Percentiles rank a stretch among this genome's conserved stretches.
Conservation (phyloP, 2,888 invertebrate species). For the Strigamia maritima region DNA sequence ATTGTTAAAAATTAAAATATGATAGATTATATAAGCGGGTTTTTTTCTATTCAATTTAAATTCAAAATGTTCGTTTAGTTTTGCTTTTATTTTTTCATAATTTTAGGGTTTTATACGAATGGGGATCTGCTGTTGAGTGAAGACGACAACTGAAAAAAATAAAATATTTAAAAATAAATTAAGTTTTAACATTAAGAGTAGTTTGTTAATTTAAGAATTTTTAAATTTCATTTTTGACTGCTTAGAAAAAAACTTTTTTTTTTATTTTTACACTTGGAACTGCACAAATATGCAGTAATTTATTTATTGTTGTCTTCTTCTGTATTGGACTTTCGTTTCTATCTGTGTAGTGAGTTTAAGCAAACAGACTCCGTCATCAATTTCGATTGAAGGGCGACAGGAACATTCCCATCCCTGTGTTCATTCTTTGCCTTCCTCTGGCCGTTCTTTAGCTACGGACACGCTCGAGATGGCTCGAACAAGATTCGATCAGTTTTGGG, state of each 20-base stretch:
- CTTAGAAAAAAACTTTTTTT: not conserved
- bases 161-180: not conserved
- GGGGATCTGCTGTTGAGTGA: conserved; percentile 27
- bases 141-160: conserved; percentile 17
- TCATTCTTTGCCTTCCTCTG: conserved; percentile 43
- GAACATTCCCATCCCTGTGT: not conserved
- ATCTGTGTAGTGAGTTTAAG: conserved; percentile 29
- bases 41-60: not conserved
- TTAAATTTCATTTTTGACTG: not conserved
- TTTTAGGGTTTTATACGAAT: conserved; percentile 34
- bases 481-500: conserved; percentile 82
- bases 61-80: conserved; percentile 21
- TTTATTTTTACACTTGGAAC: not conserved
- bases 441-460: conserved; percentile 65
- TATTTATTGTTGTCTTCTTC: conserved; percentile 17
- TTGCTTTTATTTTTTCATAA: conserved; percentile 24
- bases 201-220: not conserved
- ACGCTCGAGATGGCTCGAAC: conserved; percentile 76
- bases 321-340: conserved; percentile 26
- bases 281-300: not conserved
- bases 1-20: not conserved
- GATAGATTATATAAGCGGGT: not conserved
- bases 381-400: conserved; percentile 12
- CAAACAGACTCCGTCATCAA: conserved; percentile 20
- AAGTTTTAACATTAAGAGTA: not conserved